These are phyloP conservation scores for Pangasius sanitwongsei DNA, from an alignment of 2,797 vertebrate species.

Conservation along the genomic window DNA sequence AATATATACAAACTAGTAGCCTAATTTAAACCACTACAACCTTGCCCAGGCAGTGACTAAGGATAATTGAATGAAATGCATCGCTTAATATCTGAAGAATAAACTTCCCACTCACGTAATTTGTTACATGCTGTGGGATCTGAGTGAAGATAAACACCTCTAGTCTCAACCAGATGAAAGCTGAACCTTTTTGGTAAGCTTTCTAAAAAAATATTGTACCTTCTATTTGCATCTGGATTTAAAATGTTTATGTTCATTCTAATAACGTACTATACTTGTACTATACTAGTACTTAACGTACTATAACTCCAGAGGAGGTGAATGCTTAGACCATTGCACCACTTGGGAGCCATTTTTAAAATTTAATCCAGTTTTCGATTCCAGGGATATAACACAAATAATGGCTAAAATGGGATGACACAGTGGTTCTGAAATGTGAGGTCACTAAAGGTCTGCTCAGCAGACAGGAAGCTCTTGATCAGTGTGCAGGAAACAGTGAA, in stretches of 20 bases:
- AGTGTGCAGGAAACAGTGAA: conserved; percentile 34
- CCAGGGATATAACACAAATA: conserved; percentile 5
- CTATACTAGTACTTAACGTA: no score
- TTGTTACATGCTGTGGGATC: neutral
- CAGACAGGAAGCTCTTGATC: conserved; percentile 41
- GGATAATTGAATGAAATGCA: neutral
- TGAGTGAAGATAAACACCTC: neutral
- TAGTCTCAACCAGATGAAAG: neutral
- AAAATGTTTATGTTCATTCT: neutral
- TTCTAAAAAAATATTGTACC: neutral
- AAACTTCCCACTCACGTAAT: neutral
- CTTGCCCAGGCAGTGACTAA: neutral
- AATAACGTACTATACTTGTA: neutral
- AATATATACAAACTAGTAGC: neutral
- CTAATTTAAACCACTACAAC: neutral
- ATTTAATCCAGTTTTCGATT: neutral
- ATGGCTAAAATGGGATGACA: conserved; percentile 6
- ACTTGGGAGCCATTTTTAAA: conserved; percentile 1
- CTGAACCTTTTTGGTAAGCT: neutral
- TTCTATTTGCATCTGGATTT: neutral
- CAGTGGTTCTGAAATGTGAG: conserved; percentile 8
- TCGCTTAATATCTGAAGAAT: neutral
- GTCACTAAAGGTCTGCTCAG: conserved; percentile 12
- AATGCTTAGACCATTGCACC: neutral
- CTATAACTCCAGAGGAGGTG: neutral